Percentiles rank a stretch among this genome's conserved stretches.
Conservation (phyloP, 2,113 vertebrate species). For the Nerophis lumbriciformis region DNA sequence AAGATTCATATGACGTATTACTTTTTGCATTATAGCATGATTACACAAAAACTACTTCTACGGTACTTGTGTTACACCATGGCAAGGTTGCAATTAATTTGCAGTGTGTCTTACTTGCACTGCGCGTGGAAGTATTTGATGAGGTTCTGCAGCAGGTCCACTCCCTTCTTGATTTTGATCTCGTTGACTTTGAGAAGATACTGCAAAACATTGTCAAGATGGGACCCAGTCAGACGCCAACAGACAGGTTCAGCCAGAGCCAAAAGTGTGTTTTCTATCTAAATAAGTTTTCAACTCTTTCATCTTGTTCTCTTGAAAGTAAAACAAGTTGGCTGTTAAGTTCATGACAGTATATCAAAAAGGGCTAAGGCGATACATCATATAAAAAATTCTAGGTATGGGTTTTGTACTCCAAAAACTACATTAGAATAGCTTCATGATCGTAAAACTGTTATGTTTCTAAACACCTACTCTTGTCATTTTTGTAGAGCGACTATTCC, state of each 20-base stretch:
- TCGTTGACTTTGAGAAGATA: constrained; percentile 94
- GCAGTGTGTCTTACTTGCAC: constrained; percentile 69
- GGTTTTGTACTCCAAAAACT: not conserved
- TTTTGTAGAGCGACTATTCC: not conserved
- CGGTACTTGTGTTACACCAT: too few species aligned
- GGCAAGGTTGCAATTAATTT: not conserved
- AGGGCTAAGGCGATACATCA: not conserved
- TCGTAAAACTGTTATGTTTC: not conserved
- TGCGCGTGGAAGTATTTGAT: constrained; percentile 99
- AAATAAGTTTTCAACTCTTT: constrained; percentile 20
- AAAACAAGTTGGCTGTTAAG: constrained; percentile 14
- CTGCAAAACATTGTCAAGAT: constrained; percentile 49
- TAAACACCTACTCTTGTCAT: not conserved
- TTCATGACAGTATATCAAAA: constrained; percentile 18
- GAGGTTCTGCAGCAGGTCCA: constrained; percentile 96
- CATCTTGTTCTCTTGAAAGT: constrained; percentile 30
- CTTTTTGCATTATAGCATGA: too few species aligned
- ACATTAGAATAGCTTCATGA: not conserved
- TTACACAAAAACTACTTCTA: too few species aligned
- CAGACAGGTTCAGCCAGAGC: constrained; percentile 23
- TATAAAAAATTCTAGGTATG: constrained; percentile 29
- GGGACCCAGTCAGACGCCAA: constrained; percentile 11
- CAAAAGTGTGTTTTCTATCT: constrained; percentile 9
- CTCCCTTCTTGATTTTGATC: constrained; percentile 99
- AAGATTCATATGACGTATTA: not conserved